These are phyloP conservation scores for Lophotis ruficrista DNA, from an alignment of 2,113 vertebrate genomes.

Conservation along the genomic window DNA sequence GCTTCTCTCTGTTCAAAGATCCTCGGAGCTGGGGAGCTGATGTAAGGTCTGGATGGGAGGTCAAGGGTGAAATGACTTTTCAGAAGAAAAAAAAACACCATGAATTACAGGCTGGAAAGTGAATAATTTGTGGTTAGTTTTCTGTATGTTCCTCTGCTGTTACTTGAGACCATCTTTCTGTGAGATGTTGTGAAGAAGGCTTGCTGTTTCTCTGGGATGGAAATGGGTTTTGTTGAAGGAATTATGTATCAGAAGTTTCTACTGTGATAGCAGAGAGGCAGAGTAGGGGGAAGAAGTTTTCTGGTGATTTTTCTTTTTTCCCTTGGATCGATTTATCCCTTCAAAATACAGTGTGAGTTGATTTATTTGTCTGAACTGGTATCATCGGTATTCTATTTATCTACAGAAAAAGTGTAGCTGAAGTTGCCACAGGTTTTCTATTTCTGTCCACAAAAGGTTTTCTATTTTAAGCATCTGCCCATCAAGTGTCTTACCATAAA, in stretches of 20 bases:
- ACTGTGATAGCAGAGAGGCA: background rate
- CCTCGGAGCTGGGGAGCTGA: background rate
- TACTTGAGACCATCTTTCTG: background rate
- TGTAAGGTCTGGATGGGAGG: background rate
- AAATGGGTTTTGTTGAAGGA: background rate
- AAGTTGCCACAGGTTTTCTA: background rate
- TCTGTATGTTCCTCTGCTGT: background rate
- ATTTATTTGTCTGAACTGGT: background rate
- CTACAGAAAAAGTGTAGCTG: background rate
- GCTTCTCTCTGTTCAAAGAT: background rate
- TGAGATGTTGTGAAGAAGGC: background rate
- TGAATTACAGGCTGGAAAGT: background rate
- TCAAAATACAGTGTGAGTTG: background rate
- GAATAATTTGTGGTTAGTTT: background rate
- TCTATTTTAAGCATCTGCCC: background rate
- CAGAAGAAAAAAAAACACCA: background rate
- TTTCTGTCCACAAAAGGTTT: background rate
- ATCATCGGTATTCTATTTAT: background rate
- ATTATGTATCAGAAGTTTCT: background rate
- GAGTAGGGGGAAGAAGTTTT: background rate
- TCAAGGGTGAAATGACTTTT: background rate
- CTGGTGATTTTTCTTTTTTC: background rate
- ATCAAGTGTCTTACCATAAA: background rate
- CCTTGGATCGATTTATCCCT: background rate
- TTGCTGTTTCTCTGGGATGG: background rate